These are phyloP conservation scores for Sphaeridia pumilis DNA, from an alignment of 2,888 invertebrate species.

Conservation along the genomic window DNA sequence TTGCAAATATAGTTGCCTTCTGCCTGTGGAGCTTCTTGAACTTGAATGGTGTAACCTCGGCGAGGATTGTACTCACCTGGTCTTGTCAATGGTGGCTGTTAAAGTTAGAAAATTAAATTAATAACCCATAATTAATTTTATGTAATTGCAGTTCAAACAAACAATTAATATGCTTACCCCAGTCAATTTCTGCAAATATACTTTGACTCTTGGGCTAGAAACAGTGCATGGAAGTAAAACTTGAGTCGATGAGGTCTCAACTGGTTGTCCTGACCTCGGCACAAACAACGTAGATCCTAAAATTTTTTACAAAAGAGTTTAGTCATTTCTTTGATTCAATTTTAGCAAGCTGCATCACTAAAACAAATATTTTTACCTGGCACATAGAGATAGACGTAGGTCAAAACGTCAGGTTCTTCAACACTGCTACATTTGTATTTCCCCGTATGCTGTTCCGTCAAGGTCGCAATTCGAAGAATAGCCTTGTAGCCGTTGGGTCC, in stretches of 20 bases:
- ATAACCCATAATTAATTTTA: not conserved
- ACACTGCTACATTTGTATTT: constrained; percentile 30
- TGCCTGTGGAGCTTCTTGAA: not conserved
- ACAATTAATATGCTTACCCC: no score
- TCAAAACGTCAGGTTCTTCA: constrained; percentile 16
- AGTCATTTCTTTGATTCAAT: no score
- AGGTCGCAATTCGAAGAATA: constrained; percentile 21
- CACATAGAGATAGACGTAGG: constrained; percentile 29
- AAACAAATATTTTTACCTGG: constrained; percentile 22
- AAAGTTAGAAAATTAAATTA: not conserved
- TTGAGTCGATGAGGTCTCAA: constrained; percentile 24
- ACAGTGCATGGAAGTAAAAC: constrained; percentile 31
- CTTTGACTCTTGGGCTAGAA: constrained; percentile 25
- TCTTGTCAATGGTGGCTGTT: constrained; percentile 2
- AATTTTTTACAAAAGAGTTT: not conserved
- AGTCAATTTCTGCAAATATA: constrained; percentile 25
- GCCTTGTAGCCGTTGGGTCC: constrained; percentile 19
- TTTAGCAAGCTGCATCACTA: not conserved
- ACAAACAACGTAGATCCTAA: constrained; percentile 27
- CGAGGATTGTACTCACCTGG: constrained; percentile 9
- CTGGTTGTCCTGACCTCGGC: constrained; percentile 19
- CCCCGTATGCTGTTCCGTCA: constrained; percentile 32
- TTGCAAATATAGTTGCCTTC: constrained; percentile 10
- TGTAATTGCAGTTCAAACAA: not conserved
- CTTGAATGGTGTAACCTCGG: constrained; percentile 8